phyloP scores from a whole-genome alignment of 2,888 invertebrate species.

The Neoascia interrupta region DNA sequence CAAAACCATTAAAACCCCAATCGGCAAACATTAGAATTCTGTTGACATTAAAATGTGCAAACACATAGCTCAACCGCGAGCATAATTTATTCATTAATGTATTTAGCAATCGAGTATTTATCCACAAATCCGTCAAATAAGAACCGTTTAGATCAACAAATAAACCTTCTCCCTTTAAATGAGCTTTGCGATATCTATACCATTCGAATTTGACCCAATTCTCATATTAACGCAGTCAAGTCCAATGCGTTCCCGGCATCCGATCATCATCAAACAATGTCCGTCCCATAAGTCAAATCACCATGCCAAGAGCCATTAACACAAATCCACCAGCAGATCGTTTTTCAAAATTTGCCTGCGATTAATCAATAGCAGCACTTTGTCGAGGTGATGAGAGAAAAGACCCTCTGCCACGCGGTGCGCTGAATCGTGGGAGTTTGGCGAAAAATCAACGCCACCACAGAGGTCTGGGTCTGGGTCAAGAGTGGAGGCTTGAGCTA shows the following conservation, averaged over 20 bases:
- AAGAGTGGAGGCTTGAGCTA: neutral
- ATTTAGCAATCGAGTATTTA: too few species aligned
- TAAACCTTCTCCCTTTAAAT: too few species aligned
- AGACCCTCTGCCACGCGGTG: too few species aligned
- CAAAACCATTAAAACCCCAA: too few species aligned
- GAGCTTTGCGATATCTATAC: too few species aligned
- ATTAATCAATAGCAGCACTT: slow-evolving; percentile 44
- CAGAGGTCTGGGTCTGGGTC: slow-evolving; percentile 53
- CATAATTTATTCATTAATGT: too few species aligned
- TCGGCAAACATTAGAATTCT: too few species aligned
- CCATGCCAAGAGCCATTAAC: slow-evolving; percentile 41
- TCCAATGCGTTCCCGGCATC: neutral
- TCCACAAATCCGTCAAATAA: too few species aligned
- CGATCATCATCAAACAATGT: neutral
- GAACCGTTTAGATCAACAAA: too few species aligned
- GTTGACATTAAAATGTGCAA: too few species aligned
- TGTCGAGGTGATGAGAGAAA: neutral
- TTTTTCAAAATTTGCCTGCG: slow-evolving; percentile 46
- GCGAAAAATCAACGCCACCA: slow-evolving; percentile 42
- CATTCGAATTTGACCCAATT: slow-evolving; percentile 24
- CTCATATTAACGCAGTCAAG: slow-evolving; percentile 8
- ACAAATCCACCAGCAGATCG: slow-evolving; percentile 35
- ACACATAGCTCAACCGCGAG: too few species aligned
- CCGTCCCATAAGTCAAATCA: slow-evolving; percentile 39
- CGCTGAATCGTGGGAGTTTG: slow-evolving; percentile 54